Evolutionary conservation across 2,113 vertebrate species (phyloP), one percentile per base, ranked within the genome.

Genomic region (Chamaetylas fuelleborni): DNA sequence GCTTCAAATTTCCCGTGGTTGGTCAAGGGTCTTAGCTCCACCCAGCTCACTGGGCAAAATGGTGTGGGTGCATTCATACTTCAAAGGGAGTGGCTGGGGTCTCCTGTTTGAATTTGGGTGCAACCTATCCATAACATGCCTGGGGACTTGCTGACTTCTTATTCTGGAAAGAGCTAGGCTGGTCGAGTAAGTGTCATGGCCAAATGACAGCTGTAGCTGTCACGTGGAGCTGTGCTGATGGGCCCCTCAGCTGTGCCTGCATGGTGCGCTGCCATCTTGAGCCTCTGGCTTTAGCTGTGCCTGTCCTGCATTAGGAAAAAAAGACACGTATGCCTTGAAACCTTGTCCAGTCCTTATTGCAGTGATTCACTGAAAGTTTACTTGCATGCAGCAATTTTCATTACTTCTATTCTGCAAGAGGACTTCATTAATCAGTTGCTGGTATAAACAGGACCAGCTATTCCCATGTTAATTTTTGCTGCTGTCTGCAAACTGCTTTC

Each of bases 291-390:
- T 34, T 20, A 20, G 15, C n/a, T 57, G 2, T 28, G 43, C 33
- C 62, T 36, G 26, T 31, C 24, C 12, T 40, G 60, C 22, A 3
- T 19, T 5, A 6, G n/a, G 26, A 74, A 33, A 40, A 47, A 34
- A 36, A 36, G 8, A 14, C 0, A 0, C 0, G 4, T 24, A 5
- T n/a, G 2, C 22, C 31, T 38, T 57, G 16, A 38, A 65, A 17
- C 43, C 19, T 47, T 12, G 13, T 33, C 28, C 61, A 19, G 0
- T 43, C 53, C 11, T 19, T 3, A 19, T 67, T 74, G 61, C 34
- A 29, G 34, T 50, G 34, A 24, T 54, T 36, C 31, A 18, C 10
- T 17, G 14, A 0, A 76, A 29, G 56, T 25, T 74, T 42, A 50
- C 26, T 74, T 38, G 22, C 42, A n/a, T 6, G 6, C 74, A n/a